Conservation (phyloP, 2,888 invertebrate species). For the Aelia acuminata region DNA sequence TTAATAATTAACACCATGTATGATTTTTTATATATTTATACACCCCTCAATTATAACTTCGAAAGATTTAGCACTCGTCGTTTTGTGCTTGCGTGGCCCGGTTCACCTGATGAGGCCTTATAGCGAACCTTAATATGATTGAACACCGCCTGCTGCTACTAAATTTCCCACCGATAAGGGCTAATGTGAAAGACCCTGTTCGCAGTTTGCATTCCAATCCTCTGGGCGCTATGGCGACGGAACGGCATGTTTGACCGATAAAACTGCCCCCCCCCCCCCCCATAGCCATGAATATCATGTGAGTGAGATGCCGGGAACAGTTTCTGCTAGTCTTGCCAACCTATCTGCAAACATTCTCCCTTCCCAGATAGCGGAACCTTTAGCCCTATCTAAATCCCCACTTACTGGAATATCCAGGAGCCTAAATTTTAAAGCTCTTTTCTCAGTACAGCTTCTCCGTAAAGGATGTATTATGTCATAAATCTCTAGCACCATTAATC, state of each 20-base stretch:
- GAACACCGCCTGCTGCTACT: neutral
- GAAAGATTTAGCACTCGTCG: neutral
- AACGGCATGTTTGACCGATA: conserved; percentile 19
- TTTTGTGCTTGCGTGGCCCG: neutral
- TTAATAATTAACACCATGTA: too few species aligned
- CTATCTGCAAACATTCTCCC: neutral
- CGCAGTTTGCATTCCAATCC: conserved; percentile 13
- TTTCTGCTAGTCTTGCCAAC: conserved; percentile 27
- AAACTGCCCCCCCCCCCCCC: neutral
- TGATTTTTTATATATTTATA: too few species aligned
- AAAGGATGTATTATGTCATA: too few species aligned
- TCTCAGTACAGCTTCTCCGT: neutral
- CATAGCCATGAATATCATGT: conserved; percentile 21
- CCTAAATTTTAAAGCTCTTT: neutral
- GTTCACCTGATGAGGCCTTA: neutral
- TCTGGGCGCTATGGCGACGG: neutral
- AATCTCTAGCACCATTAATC: too few species aligned
- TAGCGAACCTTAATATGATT: neutral
- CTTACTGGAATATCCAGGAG: neutral
- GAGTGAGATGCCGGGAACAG: conserved; percentile 1
- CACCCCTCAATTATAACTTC: too few species aligned
- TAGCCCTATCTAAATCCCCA: neutral
- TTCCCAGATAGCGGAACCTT: neutral
- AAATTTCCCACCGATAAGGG: neutral
- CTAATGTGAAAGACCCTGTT: neutral